Evolutionary conservation across 2,888 invertebrate genomes (phyloP).

Genomic region (Cyrtodaria siliqua): DNA sequence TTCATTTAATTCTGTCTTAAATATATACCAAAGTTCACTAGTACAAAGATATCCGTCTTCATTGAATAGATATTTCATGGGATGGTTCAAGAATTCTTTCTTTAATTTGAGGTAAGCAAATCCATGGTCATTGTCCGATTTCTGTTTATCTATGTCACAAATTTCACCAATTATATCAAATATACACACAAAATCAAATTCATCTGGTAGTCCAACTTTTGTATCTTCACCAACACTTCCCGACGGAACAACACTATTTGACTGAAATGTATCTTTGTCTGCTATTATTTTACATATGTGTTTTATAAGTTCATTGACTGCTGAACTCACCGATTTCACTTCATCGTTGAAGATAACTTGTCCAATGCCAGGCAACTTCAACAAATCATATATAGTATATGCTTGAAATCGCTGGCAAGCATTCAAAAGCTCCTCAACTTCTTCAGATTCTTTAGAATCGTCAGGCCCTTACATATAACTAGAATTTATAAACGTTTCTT

Average conservation of each 20-base stretch:
- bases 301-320: neutral
- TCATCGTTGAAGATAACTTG: conserved; percentile 14
- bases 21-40: neutral
- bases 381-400: conserved; percentile 2
- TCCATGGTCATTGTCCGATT: conserved; percentile 2
- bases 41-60: conserved; percentile 14
- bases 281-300: conserved; percentile 7
- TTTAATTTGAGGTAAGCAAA: conserved; percentile 20
- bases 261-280: conserved; percentile 1
- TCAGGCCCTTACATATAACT: neutral
- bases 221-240: conserved; percentile 37
- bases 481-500: neutral
- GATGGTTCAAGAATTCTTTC: neutral
- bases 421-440: neutral
- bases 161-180: conserved; percentile 12
- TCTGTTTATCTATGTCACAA: conserved; percentile 8
- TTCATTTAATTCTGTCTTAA: too few species aligned
- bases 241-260: conserved; percentile 7
- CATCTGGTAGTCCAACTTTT: conserved; percentile 22
- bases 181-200: conserved; percentile 30
- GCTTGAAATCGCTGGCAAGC: neutral
- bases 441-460: neutral
- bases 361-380: conserved; percentile 19
- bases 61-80: neutral
- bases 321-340: conserved; percentile 1